Evolutionary conservation across 1,140 invertebrate genomes (phyloP).

Genomic region (Calycopis cecrops): DNA sequence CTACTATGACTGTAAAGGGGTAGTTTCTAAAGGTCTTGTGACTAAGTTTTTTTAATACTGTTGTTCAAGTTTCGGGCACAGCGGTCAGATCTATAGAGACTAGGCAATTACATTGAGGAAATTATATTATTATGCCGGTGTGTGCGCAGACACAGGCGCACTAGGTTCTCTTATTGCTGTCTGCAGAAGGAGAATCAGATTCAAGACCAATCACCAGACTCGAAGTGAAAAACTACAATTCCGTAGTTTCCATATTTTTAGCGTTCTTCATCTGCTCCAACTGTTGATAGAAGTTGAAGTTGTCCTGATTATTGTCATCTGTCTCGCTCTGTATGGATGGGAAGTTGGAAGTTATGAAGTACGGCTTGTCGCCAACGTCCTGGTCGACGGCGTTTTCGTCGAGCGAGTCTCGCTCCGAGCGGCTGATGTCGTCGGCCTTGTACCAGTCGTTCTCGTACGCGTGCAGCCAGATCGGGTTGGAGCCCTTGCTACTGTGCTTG

Average conservation of each 20-base stretch:
- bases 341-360: slow-evolving; percentile 71
- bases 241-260: slow-evolving; percentile 91
- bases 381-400: slow-evolving; percentile 89
- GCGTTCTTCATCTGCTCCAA: slow-evolving; percentile 79
- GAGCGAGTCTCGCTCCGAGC: slow-evolving; percentile 88
- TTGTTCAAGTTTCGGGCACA: too few species aligned
- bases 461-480: slow-evolving; percentile 96
- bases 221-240: slow-evolving; percentile 81
- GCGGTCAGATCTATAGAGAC: too few species aligned
- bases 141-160: too few species aligned
- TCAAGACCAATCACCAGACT: too few species aligned
- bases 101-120: too few species aligned
- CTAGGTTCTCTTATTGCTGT: too few species aligned
- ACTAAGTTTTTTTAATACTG: too few species aligned
- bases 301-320: slow-evolving; percentile 76
- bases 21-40: too few species aligned
- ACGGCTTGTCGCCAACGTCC: slow-evolving; percentile 76
- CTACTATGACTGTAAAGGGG: too few species aligned
- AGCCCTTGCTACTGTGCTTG: slow-evolving; percentile 94
- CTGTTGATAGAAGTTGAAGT: slow-evolving; percentile 80
- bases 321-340: slow-evolving; percentile 72
- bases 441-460: slow-evolving; percentile 97
- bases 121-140: too few species aligned
- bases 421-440: slow-evolving; percentile 83
- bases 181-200: too few species aligned